phyloP scores from a whole-genome alignment of 2,888 invertebrate species.

The Sialis fuliginosa region DNA sequence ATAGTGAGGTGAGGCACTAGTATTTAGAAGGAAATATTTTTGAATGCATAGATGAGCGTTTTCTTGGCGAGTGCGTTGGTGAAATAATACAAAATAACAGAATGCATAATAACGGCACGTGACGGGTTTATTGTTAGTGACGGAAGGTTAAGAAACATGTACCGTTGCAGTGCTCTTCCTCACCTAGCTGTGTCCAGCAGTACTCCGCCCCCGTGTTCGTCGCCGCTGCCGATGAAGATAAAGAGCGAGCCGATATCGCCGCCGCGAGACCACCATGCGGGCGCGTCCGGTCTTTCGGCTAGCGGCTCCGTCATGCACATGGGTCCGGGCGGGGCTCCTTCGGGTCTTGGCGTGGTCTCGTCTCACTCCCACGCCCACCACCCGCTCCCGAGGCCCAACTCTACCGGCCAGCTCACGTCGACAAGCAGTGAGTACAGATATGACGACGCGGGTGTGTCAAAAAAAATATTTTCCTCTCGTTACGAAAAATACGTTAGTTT shows the following conservation, averaged over 20 bases:
- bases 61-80: no score
- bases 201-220: constrained; percentile 54
- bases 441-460: not conserved
- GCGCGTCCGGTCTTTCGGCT: constrained; percentile 17
- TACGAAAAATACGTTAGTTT: not conserved
- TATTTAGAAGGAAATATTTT: no score
- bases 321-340: constrained; percentile 13
- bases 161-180: constrained; percentile 44
- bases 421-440: constrained; percentile 28
- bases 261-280: constrained; percentile 59
- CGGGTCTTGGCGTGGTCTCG: constrained; percentile 17
- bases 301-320: constrained; percentile 17
- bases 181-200: constrained; percentile 61
- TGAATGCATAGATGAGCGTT: no score
- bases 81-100: no score
- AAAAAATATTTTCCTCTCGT: no score
- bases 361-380: constrained; percentile 29
- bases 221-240: constrained; percentile 72
- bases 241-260: constrained; percentile 94
- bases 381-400: constrained; percentile 34
- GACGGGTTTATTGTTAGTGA: no score
- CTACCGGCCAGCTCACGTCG: constrained; percentile 38
- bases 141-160: no score
- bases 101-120: no score
- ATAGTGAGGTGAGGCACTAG: no score